Evolutionary conservation across 2,797 vertebrate genomes (phyloP), one percentile per base, ranked within the genome.

Genomic region (Xenopus petersii): DNA sequence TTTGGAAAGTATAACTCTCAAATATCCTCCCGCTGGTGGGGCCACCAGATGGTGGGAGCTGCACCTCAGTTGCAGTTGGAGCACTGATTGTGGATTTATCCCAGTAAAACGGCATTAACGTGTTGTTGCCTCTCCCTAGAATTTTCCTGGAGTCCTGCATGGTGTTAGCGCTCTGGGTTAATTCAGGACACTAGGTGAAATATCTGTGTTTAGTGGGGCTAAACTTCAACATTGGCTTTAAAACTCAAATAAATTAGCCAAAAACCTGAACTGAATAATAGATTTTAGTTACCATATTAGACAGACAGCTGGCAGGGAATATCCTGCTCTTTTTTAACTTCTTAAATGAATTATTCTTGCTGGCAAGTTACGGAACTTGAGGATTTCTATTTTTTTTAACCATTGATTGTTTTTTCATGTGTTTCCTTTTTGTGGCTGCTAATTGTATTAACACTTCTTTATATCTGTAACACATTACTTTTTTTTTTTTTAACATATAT

Each of bases 161-260:
- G 76, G 76, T 60, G 71, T 74, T 64, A 60, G 67, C 61, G 51
- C 76, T 33, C 60, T 60, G 77, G 77, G 77, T 74, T 69, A 79
- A 61, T 59, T 74, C 71, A 74, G 77, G 71, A 79, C 71, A 61
- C 67, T 48, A 69, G 71, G 77, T 79, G 71, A 74, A 79, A 79
- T 74, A 74, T 74, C 67, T 79, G 58, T 77, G 67, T 61, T 79
- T 74, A 66, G 64, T 79, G 71, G 77, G 74, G 66, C 71, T 70
- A 79, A 79, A 51, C 66, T 74, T 70, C 36, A 79, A 61, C 36
- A 67, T 62, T 70, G 77, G 77, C 71, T 79, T 73, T n/a, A 30
- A 70, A 67, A 65, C 62, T 59, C 61, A 47, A 66, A 74, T 74
- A 74, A 79, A 79, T 74, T 74, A 79, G 67, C 77, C 77, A 79